Percentiles rank a stretch among this genome's conserved stretches.
phyloP scores from a whole-genome alignment of 2,113 vertebrate species.

The Halcyon senegalensis region DNA sequence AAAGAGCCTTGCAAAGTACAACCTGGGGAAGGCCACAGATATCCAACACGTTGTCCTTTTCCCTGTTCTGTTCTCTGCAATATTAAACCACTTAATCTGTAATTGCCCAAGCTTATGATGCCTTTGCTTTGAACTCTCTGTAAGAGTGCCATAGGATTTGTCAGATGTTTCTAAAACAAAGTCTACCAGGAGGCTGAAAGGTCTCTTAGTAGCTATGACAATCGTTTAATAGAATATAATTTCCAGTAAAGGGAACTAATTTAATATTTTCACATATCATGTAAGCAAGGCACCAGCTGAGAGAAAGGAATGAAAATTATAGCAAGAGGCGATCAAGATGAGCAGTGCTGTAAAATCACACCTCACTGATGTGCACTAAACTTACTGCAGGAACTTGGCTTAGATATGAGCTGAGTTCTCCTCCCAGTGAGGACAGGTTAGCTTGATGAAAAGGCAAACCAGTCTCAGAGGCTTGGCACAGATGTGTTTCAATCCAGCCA shows the following conservation, averaged over 20 bases:
- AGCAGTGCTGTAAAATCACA: constrained; percentile 12
- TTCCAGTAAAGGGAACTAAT: constrained; percentile 77
- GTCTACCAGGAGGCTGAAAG: constrained; percentile 60
- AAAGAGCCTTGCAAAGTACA: background rate
- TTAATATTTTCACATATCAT: constrained; percentile 76
- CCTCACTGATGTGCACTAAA: background rate
- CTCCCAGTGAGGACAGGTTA: background rate
- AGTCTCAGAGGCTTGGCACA: background rate
- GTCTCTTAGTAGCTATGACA: constrained; percentile 71
- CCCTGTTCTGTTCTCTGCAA: constrained; percentile 43
- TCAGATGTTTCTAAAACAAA: constrained; percentile 76
- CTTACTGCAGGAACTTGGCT: background rate
- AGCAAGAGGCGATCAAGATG: constrained; percentile 55
- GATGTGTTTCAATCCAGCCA: background rate
- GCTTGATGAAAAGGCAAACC: background rate
- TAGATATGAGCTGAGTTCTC: background rate
- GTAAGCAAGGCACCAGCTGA: constrained; percentile 69
- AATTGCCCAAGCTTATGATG: constrained; percentile 61
- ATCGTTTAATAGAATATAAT: constrained; percentile 76
- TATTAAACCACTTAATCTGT: constrained; percentile 74
- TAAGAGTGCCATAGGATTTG: constrained; percentile 51
- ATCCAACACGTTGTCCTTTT: constrained; percentile 41
- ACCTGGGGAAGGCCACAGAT: constrained; percentile 31
- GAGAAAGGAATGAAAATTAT: constrained; percentile 62
- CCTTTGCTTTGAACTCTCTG: constrained; percentile 50